phyloP scores from a whole-genome alignment of 2,113 vertebrate genomes.

The Holacanthus passer region DNA sequence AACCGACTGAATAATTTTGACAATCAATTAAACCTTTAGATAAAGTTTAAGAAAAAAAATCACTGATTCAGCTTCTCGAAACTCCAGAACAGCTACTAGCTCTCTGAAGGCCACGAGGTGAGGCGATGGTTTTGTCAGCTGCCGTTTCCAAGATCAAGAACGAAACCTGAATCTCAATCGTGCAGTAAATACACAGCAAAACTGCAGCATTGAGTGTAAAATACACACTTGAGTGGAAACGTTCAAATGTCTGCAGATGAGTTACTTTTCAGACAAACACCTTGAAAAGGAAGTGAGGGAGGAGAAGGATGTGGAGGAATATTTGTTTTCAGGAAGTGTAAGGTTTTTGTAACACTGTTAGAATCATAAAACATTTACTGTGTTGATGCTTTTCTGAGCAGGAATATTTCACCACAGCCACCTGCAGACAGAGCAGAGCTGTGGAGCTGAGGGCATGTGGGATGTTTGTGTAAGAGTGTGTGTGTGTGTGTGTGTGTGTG shows the following conservation, averaged over 20 bases:
- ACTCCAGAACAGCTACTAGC: neutral
- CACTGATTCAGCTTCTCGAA: neutral
- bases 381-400: neutral
- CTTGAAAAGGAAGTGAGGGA: neutral
- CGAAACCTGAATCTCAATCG: neutral
- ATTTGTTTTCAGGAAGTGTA: neutral
- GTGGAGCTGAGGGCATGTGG: neutral
- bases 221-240: neutral
- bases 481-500: no score
- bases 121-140: neutral
- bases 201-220: neutral
- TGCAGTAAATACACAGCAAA: neutral
- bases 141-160: neutral
- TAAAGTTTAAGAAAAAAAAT: neutral
- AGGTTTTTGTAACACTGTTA: neutral
- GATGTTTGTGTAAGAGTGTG: neutral
- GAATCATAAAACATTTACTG: neutral
- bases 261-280: neutral
- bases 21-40: no score
- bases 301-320: neutral
- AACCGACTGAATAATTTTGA: no score
- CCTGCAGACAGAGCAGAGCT: neutral
- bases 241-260: neutral
- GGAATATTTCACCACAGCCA: conserved; percentile 1
- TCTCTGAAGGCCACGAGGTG: neutral